Conservation (phyloP, 2,797 vertebrate species). For the Lepidocolaptes lacrymiger region DNA sequence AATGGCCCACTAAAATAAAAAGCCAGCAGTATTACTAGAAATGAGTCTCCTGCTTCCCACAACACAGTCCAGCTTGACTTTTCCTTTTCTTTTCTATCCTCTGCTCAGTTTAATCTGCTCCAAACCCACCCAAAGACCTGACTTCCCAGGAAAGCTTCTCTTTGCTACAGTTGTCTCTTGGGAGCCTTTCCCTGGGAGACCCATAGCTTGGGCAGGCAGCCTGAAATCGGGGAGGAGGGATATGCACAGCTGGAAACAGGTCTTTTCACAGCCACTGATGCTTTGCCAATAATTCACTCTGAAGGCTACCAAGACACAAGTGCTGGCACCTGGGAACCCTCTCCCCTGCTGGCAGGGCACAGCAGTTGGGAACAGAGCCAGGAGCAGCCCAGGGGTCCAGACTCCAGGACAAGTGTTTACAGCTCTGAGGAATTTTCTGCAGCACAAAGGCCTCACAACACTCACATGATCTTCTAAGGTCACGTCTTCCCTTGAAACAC, state of each 20-base stretch:
- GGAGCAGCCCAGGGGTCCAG: background rate
- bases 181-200: background rate
- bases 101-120: background rate
- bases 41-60: background rate
- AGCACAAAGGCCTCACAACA: slow-evolving; percentile 18
- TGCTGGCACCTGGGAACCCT: background rate
- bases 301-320: background rate
- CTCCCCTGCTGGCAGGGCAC: background rate
- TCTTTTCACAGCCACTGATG: background rate
- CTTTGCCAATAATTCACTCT: background rate
- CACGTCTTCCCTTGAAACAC: slow-evolving; percentile 93
- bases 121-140: fast-evolving
- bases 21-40: background rate
- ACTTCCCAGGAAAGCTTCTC: background rate
- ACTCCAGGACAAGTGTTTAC: background rate
- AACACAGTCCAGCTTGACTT: background rate
- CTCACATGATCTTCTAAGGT: slow-evolving; percentile 97
- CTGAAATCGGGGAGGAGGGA: background rate
- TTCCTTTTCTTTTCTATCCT: background rate
- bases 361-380: background rate
- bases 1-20: background rate
- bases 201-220: background rate
- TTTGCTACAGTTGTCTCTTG: background rate
- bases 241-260: background rate
- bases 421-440: background rate